A percentile compares a stretch with the other conserved stretches of the same genome.
These are phyloP conservation scores for Centropristis striata DNA, from an alignment of 2,113 vertebrate species.

Conservation along the genomic window DNA sequence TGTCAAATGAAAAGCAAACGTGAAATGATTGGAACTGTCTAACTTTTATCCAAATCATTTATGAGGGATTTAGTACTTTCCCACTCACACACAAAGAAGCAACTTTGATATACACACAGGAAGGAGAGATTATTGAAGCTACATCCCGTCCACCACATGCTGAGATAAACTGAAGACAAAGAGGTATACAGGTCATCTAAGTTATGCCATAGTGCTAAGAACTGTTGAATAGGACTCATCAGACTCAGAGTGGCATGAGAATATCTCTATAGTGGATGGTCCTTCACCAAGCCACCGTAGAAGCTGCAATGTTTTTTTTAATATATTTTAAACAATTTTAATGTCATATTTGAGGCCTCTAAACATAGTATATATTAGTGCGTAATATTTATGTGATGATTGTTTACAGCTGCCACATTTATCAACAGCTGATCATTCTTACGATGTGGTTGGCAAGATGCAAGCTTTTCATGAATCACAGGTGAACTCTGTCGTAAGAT, in stretches of 20 bases:
- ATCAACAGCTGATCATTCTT: too few relatives aligned
- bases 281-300: background rate
- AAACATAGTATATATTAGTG: too few relatives aligned
- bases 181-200: background rate
- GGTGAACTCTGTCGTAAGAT: too few relatives aligned
- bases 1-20: constrained; percentile 19
- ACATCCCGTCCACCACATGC: background rate
- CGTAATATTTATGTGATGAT: too few relatives aligned
- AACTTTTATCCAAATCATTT: constrained; percentile 1
- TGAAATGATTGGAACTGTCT: background rate
- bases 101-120: background rate
- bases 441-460: too few relatives aligned
- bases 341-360: too few relatives aligned
- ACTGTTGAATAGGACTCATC: background rate
- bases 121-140: background rate
- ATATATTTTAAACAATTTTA: too few relatives aligned
- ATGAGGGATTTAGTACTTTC: constrained; percentile 16
- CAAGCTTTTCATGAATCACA: too few relatives aligned
- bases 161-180: background rate
- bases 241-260: background rate
- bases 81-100: constrained; percentile 3
- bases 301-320: too few relatives aligned
- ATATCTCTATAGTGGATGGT: background rate
- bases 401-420: too few relatives aligned
- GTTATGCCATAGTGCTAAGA: background rate